Percentiles rank a stretch among this genome's conserved stretches.
Conservation (phyloP, 2,888 invertebrate species). For the Mycogona germanica region DNA sequence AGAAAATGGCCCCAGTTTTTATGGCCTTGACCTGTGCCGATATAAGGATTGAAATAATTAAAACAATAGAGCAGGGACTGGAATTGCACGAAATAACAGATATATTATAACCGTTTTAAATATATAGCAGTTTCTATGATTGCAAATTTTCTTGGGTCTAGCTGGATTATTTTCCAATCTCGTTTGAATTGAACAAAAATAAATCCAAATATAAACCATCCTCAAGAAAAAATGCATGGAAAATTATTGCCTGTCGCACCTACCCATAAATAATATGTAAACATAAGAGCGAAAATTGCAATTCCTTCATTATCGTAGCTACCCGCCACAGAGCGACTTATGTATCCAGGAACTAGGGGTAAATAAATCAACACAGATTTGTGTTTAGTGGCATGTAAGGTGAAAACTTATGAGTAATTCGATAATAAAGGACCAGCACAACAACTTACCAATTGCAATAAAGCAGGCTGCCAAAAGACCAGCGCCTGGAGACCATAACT, state of each 20-base stretch:
- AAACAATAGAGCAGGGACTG: no score
- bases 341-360: slow-evolving; percentile 80
- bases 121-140: no score
- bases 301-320: slow-evolving; percentile 99
- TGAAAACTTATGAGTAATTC: slow-evolving; percentile 2
- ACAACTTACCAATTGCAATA: slow-evolving; percentile 64
- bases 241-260: slow-evolving; percentile 25
- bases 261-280: slow-evolving; percentile 97
- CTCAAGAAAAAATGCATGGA: no score
- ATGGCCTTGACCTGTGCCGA: slow-evolving; percentile 61
- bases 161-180: no score
- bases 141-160: no score
- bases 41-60: slow-evolving; percentile 6
- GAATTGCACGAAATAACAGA: no score
- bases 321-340: slow-evolving; percentile 96
- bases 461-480: slow-evolving; percentile 98
- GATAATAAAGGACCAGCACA: background rate
- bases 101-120: no score
- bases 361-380: background rate
- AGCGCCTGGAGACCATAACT: slow-evolving; percentile 92
- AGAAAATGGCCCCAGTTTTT: slow-evolving; percentile 94
- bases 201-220: slow-evolving; percentile 10
- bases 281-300: slow-evolving; percentile 97
- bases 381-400: background rate
- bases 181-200: no score